Evolutionary conservation across 2,113 vertebrate species (phyloP).

Genomic region (Ramphastos sulfuratus): DNA sequence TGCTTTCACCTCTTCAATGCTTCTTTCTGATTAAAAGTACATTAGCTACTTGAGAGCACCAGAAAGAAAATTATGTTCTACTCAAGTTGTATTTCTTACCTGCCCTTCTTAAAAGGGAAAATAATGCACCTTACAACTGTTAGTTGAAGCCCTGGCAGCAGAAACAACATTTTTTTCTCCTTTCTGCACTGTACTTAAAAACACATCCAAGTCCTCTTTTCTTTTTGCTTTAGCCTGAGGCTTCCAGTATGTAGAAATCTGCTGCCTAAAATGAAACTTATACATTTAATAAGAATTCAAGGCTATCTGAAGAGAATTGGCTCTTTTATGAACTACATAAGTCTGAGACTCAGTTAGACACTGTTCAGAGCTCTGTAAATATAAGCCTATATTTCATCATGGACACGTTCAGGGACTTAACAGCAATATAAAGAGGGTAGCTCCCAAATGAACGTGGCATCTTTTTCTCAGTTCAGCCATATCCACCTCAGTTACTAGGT

Average conservation of each 20-base stretch:
- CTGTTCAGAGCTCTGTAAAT: constrained; percentile 44
- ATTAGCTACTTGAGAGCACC: not conserved
- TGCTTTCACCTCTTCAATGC: not conserved
- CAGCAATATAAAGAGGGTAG: constrained; percentile 32
- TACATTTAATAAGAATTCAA: constrained; percentile 54
- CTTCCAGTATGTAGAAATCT: constrained; percentile 25
- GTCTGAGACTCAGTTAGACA: constrained; percentile 58
- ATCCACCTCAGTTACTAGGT: constrained; percentile 3
- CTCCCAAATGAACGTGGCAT: not conserved
- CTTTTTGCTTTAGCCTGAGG: constrained; percentile 14
- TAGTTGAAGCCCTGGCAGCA: not conserved
- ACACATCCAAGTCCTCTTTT: not conserved
- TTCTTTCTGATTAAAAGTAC: not conserved
- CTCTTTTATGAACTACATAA: constrained; percentile 65
- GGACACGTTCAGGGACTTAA: constrained; percentile 28
- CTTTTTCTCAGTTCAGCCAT: constrained; percentile 6
- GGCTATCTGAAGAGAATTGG: constrained; percentile 52
- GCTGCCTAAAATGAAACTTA: constrained; percentile 50
- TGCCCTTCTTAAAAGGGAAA: not conserved
- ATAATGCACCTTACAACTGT: not conserved
- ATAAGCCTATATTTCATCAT: constrained; percentile 39
- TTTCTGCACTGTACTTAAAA: not conserved
- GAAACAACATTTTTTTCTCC: not conserved
- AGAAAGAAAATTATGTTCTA: not conserved
- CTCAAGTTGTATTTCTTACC: not conserved